Base-by-base conservation (phyloP, 1,140 invertebrate genomes). In the Sweltsa coloradensis region DNA sequence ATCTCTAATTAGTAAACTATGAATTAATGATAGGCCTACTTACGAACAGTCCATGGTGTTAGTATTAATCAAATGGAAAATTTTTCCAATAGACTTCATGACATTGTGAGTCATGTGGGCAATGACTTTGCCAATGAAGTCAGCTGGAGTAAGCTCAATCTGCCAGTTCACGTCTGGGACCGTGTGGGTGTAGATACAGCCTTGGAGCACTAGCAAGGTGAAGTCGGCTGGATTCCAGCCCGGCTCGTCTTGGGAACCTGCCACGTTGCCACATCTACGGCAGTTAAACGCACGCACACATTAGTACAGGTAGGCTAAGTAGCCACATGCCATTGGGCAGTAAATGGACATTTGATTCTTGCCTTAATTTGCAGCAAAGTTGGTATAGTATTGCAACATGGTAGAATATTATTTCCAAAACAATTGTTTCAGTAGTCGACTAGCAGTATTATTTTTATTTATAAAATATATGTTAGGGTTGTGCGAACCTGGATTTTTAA, bases 91-190 rank as follows among this genome's bases (percentile, higher is more conserved):
- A 21, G 50, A 54, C 29, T 61, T 55, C 29, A 57, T 43, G 25
- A 68, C 53, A 39, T 67, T 61, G 44, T 61, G 53, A 1, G 57
- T 57, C 34, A 71, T 48, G 14, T 57, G 56, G 3, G 66, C 60
- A 47, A 74, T 64, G 42, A 66, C 59, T 49, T 63, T 57, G 25
- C 64, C 58, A 9, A 65, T 60, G 58, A 72, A 74, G 48, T 74
- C 67, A 7, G 73, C 70, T 6, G 72, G 71, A 4, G 72, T 73
- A 56, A 73, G 58, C 50, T 74, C 70, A 56, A 74, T 58, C 49
- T 65, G 25, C 70, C 69, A 73, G 48, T 68, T 59, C 1, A 70
- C 50, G 42, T 68, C 60, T 43, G 72, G 72, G 13, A 65, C 63
- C 18, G 57, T 37, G 4, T 60, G 57, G 23, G 57, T 57, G 36